Evolutionary conservation across 2,888 invertebrate genomes (phyloP).

Genomic region (Eugnorisma glareosa): DNA sequence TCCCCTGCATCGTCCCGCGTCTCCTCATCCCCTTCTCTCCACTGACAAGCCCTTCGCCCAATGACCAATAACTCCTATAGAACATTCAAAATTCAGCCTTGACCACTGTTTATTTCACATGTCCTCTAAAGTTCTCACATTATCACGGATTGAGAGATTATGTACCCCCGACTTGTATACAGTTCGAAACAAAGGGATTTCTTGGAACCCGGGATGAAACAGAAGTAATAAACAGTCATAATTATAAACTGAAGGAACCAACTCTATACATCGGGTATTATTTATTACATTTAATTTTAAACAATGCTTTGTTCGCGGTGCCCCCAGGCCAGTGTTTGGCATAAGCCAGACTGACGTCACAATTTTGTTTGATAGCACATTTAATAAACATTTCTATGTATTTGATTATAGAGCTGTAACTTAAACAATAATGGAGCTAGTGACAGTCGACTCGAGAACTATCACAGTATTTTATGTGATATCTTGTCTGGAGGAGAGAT

Average conservation of each 20-base stretch:
- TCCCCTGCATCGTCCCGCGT: no score
- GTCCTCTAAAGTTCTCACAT: constrained; percentile 10
- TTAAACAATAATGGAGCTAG: not conserved
- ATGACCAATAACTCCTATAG: not conserved
- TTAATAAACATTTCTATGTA: constrained; percentile 17
- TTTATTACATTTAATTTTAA: constrained; percentile 46
- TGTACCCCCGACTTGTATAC: not conserved
- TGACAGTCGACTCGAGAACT: not conserved
- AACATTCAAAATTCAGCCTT: not conserved
- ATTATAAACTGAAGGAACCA: constrained; percentile 44
- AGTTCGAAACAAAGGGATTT: constrained; percentile 48
- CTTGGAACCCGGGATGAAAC: constrained; percentile 38
- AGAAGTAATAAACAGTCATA: constrained; percentile 36
- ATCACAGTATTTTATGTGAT: not conserved
- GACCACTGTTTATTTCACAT: constrained; percentile 2
- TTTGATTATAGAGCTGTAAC: not conserved
- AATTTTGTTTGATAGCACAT: constrained; percentile 31
- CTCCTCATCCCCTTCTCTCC: not conserved
- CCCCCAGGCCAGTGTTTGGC: constrained; percentile 24
- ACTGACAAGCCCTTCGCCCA: not conserved
- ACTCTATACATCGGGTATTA: constrained; percentile 32
- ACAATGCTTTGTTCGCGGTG: constrained; percentile 43
- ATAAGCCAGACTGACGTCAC: constrained; percentile 23
- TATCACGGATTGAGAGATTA: constrained; percentile 16
- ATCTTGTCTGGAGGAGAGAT: not conserved